Evolutionary conservation across 2,113 vertebrate genomes (phyloP).

Genomic region (Rallus limicola): DNA sequence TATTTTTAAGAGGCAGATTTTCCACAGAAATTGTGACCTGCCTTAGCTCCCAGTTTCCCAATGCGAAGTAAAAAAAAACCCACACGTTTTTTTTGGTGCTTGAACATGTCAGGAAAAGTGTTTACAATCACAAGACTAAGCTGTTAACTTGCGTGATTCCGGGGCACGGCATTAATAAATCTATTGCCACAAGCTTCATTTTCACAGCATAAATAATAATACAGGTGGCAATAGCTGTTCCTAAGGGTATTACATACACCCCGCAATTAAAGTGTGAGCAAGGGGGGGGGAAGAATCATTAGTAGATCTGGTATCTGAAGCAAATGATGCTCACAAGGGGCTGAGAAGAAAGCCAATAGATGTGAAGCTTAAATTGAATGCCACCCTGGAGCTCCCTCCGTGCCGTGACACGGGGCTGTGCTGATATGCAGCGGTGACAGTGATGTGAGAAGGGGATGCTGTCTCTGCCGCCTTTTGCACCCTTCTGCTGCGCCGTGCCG

Average conservation of each 20-base stretch:
- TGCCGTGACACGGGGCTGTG: background rate
- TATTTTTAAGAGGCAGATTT: background rate
- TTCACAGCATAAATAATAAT: constrained; percentile 80
- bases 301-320: constrained; percentile 68
- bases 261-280: constrained; percentile 76
- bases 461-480: background rate
- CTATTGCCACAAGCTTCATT: constrained; percentile 76
- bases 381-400: constrained; percentile 24
- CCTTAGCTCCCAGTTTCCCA: constrained; percentile 34
- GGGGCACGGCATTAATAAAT: constrained; percentile 76
- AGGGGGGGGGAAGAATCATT: constrained; percentile 69
- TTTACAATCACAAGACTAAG: constrained; percentile 72
- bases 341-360: constrained; percentile 76
- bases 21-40: constrained; percentile 27
- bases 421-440: background rate
- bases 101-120: constrained; percentile 58
- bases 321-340: constrained; percentile 69
- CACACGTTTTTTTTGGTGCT: constrained; percentile 30
- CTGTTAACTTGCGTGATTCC: constrained; percentile 73
- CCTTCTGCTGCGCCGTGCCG: rapidly evolving
- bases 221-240: constrained; percentile 77
- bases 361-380: constrained; percentile 70
- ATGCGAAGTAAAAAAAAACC: constrained; percentile 46
- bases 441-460: background rate
- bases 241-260: constrained; percentile 76